Evolutionary conservation across 2,113 vertebrate species (phyloP).

Genomic region (Petrocephalus microphthalmus): DNA sequence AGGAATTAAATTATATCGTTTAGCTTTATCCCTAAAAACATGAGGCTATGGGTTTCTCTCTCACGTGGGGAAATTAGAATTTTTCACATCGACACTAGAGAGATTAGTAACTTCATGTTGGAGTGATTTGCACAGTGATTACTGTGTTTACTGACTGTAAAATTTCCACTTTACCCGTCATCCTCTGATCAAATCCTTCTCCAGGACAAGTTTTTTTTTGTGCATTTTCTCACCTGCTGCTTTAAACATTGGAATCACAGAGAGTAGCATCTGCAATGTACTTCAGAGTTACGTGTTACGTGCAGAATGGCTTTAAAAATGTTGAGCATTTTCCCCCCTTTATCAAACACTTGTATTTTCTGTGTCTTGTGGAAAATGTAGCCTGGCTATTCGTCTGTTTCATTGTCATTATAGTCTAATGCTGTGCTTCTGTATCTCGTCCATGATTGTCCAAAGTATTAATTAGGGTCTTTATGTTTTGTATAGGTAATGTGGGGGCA

Average conservation of each 20-base stretch:
- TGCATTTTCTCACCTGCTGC: slow-evolving; percentile 53
- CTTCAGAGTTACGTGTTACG: slow-evolving; percentile 34
- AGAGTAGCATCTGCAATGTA: slow-evolving; percentile 47
- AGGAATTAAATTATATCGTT: background rate
- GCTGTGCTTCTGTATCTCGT: slow-evolving; percentile 66
- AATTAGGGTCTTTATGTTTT: slow-evolving; percentile 59
- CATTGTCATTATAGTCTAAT: slow-evolving; percentile 63
- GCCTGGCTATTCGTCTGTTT: slow-evolving; percentile 61
- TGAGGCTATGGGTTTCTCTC: slow-evolving; percentile 15
- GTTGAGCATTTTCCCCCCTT: background rate
- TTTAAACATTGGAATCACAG: slow-evolving; percentile 46
- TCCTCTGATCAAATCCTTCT: slow-evolving; percentile 23
- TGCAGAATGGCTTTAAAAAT: slow-evolving; percentile 34
- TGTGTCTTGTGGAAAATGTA: slow-evolving; percentile 69
- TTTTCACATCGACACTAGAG: slow-evolving; percentile 24
- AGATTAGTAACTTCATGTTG: slow-evolving; percentile 33
- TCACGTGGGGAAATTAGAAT: slow-evolving; percentile 18
- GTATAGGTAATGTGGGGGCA: slow-evolving; percentile 64
- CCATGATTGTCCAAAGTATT: slow-evolving; percentile 61
- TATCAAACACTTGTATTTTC: slow-evolving; percentile 50
- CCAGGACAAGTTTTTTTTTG: slow-evolving; percentile 14
- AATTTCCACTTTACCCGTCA: slow-evolving; percentile 40
- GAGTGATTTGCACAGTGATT: slow-evolving; percentile 32
- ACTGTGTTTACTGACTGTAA: slow-evolving; percentile 33
- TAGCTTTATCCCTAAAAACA: slow-evolving; percentile 17